Base-by-base conservation (phyloP, 2,888 invertebrate genomes). In the Eupeodes luniger region DNA sequence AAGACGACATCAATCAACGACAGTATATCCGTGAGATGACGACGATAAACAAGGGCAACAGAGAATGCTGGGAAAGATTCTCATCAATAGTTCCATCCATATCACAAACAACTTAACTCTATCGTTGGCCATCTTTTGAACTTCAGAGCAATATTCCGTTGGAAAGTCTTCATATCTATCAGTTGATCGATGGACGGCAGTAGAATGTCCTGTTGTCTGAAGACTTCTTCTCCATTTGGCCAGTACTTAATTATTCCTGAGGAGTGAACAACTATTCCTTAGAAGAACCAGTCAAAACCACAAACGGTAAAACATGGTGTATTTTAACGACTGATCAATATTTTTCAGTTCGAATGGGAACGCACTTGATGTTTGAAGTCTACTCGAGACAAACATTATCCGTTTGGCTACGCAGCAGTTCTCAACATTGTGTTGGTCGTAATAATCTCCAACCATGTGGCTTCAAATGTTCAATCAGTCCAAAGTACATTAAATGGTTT, bases 271-370 rank as follows among this genome's bases (percentile, higher is more conserved):
- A 69, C 27, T 53, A 44, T 53, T 55, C 10, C 36, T 44, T 14
- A 14, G 55, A 62, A 51, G 67, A 67, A 49, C 44, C 57, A 53
- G 27, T 36, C 49, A 62, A 74, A 70, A 2, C 61, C 14, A 81
- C 27, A 77, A 40, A 64, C 70, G 86, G 86, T 86, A 86, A 86
- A 47, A 64, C 72, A 81, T 85, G 84, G 70, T 87, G 72, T 80
- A 84, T 72, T 55, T 77, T 77, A 77, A 77, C 66, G 57, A 87
- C 87, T 84, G 80, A 87, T 67, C 64, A 76, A 62, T 87, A 87
- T 87, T 80, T 84, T 87, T 84, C 87, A 87, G 87, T 87, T 72
- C 11, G n/a, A 79, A 72, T 40, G 34, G 67, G 44, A 16, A 70
- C 34, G 34, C n/a, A 34, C 57, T 70, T 76, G 53, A 19, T 12